Evolutionary conservation across 2,888 invertebrate species (phyloP).

Genomic region (Anticlea derivata): DNA sequence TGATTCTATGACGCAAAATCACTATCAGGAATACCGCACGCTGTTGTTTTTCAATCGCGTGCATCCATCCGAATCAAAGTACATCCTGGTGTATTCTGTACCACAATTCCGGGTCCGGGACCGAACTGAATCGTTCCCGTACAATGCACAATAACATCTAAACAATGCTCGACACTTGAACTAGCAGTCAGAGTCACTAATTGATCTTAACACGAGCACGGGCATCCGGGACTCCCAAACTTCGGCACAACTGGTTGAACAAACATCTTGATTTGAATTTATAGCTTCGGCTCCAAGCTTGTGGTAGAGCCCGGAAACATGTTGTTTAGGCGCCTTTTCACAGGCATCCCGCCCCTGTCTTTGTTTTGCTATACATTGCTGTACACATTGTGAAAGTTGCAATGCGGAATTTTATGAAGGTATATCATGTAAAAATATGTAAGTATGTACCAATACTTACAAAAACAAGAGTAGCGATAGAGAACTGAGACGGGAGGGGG

Average conservation of each 20-base stretch:
- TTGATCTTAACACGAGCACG: conserved; percentile 35
- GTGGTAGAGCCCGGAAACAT: conserved; percentile 4
- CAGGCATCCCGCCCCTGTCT: not conserved
- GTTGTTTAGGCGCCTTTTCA: conserved; percentile 8
- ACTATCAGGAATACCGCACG: not conserved
- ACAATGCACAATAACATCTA: conserved; percentile 23
- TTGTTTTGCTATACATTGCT: not conserved
- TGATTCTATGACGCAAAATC: not conserved
- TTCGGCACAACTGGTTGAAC: conserved; percentile 21
- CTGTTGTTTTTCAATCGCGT: conserved; percentile 3
- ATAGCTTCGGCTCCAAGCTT: conserved; percentile 11
- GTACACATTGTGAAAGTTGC: too few relatives aligned
- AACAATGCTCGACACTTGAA: conserved; percentile 32
- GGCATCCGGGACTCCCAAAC: conserved; percentile 16
- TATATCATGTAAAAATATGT: too few relatives aligned
- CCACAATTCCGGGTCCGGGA: not conserved
- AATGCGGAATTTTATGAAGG: too few relatives aligned
- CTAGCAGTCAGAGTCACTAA: conserved; percentile 31
- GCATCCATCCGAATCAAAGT: not conserved
- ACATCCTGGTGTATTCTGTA: conserved; percentile 1
- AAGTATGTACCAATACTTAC: too few relatives aligned
- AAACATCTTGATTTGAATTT: conserved; percentile 27
- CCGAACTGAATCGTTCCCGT: conserved; percentile 8
- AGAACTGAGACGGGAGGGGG: too few relatives aligned
- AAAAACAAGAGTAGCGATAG: too few relatives aligned